phyloP scores from a whole-genome alignment of 2,113 vertebrate genomes.

The Falco punctatus region DNA sequence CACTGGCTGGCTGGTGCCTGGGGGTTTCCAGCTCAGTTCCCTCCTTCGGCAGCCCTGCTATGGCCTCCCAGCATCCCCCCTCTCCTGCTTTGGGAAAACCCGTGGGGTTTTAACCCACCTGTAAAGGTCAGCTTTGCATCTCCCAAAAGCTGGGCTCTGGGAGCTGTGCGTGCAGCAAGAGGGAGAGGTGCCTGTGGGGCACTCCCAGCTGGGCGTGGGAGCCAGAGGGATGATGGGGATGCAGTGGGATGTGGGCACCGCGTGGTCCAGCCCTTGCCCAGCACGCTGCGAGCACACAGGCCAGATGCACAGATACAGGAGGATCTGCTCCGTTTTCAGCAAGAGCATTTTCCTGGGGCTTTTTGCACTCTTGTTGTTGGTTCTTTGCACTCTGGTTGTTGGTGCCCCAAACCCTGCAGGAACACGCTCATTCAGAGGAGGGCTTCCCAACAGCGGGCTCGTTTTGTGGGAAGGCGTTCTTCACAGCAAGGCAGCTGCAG shows the following conservation, averaged over 20 bases:
- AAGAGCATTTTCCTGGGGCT: background rate
- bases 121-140: background rate
- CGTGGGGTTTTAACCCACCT: background rate
- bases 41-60: background rate
- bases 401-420: background rate
- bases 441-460: background rate
- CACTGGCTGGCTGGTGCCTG: background rate
- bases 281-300: rapidly evolving
- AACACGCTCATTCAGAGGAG: background rate
- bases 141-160: rapidly evolving
- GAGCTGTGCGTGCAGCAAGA: background rate
- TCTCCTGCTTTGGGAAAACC: background rate
- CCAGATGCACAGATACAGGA: background rate
- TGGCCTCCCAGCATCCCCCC: background rate
- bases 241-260: background rate
- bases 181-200: no score
- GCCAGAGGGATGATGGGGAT: background rate
- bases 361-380: rapidly evolving
- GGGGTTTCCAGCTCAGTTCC: background rate
- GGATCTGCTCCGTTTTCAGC: background rate
- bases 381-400: rapidly evolving
- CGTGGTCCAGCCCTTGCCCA: background rate
- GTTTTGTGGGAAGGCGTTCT: rapidly evolving
- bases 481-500: background rate
- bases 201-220: rapidly evolving